phyloP scores from a whole-genome alignment of 2,113 vertebrate genomes.

The Zosterops pallidus region DNA sequence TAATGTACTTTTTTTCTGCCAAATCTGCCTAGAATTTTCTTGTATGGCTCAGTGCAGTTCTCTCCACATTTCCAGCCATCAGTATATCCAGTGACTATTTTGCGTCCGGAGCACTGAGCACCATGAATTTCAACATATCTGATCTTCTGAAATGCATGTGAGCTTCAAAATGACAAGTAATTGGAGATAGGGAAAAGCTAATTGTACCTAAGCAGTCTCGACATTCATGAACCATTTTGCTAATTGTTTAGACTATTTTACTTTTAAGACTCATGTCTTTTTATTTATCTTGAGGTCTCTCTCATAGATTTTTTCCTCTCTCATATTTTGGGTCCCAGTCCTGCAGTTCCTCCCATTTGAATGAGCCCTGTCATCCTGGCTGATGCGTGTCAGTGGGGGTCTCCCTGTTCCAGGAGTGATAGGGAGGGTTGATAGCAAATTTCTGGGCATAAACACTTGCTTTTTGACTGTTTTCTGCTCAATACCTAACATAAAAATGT shows the following conservation, averaged over 20 bases:
- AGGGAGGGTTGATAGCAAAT: neutral
- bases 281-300: neutral
- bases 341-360: neutral
- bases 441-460: neutral
- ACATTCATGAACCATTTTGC: neutral
- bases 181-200: neutral
- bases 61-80: neutral
- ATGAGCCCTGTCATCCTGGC: neutral
- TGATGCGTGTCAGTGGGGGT: fast-evolving
- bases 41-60: neutral
- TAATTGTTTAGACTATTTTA: neutral
- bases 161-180: neutral
- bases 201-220: neutral
- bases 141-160: neutral
- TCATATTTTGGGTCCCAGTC: neutral
- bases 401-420: neutral
- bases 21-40: neutral
- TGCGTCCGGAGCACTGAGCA: neutral
- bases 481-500: neutral
- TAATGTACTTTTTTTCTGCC: neutral
- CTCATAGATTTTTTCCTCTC: neutral
- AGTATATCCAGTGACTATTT: neutral
- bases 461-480: neutral
- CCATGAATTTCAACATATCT: neutral
- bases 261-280: neutral